Base-by-base conservation (phyloP, 2,113 vertebrate species). In the Siphamia tubifer region DNA sequence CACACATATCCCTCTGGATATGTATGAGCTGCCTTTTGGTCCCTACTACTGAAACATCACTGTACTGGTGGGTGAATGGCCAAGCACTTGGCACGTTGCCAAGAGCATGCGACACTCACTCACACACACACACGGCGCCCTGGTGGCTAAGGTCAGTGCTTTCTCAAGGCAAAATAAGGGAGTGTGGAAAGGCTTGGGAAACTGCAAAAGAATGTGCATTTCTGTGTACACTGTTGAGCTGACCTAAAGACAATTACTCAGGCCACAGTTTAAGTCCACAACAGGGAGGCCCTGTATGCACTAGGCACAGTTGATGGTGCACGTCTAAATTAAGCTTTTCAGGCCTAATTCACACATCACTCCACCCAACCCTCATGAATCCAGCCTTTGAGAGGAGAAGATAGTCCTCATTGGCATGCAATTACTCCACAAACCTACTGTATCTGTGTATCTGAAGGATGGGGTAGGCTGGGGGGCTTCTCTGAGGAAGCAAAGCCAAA, bases 151-250 rank as follows among this genome's bases (percentile, higher is more conserved):
- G 91, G 91, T 91, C 91, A 91, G 75, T 15, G 31, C 73, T 91
- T 92, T 92, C 91, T 91, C 90, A 91, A 89, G 90, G 77, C 84
- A 87, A 88, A 90, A 86, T 79, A 86, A 72, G 68, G 58, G 82
- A 77, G 81, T 89, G 86, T 83, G 71, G 82, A 86, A 83, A 89
- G 79, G 80, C 87, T 82, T 89, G 90, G 82, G 77, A 91, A 90
- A 86, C 47, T 62, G 78, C 63, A 69, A 62, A 90, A 81, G 84
- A 91, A 91, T 87, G 84, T 45, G 67, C 62, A 77, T 82, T 68
- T 78, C 61, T 78, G 63, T 61, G 36, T 60, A 52, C 55, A 61
- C 60, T 44, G 38, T 70, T 47, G 64, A 53, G 48, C 64, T 72
- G 80, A 87, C 68, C 71, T 81, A 51, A 58, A 65, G 82, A 88